Conservation (phyloP, 92 coral and sea anemone genomes). For the Zoanthus gigantus region DNA sequence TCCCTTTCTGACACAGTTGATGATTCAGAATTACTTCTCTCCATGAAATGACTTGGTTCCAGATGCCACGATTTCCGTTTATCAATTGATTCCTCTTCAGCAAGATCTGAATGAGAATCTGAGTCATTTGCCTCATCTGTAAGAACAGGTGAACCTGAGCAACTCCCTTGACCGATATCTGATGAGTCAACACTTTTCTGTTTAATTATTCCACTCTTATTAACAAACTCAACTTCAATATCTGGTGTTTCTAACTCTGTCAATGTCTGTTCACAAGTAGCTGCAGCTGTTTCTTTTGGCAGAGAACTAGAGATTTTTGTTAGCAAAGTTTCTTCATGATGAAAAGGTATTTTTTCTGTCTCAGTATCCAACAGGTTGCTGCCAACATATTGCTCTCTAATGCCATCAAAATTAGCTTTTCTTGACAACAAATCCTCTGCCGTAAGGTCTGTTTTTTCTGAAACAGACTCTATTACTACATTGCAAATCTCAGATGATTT, state of each 20-base stretch:
- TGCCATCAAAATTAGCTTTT: background rate
- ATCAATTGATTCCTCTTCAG: slow-evolving; percentile 67
- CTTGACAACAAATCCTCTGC: background rate
- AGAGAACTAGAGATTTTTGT: background rate
- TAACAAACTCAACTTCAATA: slow-evolving; percentile 72
- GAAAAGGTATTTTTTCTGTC: background rate
- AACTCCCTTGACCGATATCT: slow-evolving; percentile 49
- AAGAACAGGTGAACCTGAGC: slow-evolving; percentile 54
- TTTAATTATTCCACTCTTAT: slow-evolving; percentile 77
- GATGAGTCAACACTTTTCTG: slow-evolving; percentile 76
- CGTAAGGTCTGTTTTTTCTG: background rate
- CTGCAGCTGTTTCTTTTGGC: slow-evolving; percentile 13
- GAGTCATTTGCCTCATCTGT: slow-evolving; percentile 84
- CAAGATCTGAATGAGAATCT: slow-evolving; percentile 79
- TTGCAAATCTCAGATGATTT: background rate
- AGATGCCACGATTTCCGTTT: slow-evolving; percentile 57
- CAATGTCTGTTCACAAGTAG: background rate
- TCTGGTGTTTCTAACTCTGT: slow-evolving; percentile 54
- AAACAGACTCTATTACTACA: slow-evolving; percentile 1
- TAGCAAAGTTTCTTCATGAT: background rate
- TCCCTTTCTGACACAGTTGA: slow-evolving; percentile 88
- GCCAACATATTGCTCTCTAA: background rate
- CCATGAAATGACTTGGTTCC: slow-evolving; percentile 58
- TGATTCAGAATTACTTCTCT: slow-evolving; percentile 84
- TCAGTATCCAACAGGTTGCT: background rate